Base-by-base conservation (phyloP, 1,140 invertebrate genomes). In the Microplitis mediator region DNA sequence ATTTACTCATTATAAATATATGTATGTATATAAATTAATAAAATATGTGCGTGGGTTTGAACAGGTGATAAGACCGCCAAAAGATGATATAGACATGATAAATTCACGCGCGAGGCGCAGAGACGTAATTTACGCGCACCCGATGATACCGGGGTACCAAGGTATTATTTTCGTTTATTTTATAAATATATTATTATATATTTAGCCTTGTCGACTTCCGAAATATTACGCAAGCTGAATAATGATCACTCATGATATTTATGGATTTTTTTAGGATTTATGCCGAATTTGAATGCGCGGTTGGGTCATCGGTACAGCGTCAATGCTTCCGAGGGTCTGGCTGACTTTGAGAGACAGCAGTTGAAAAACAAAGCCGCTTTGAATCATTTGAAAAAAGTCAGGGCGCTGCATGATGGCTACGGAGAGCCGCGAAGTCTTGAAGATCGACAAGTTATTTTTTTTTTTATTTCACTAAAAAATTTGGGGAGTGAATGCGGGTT, bases 131-230 rank as follows among this genome's bases (percentile, higher is more conserved):
- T 93, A 92, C 80, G 88, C 88, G 65, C 90, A 93, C 86, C 92
- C 92, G 2, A 90, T 92, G 77, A 85, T 92, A 66, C 91, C 92
- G 5, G 90, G 91, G 61, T 93, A 93, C 81, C 90, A 91, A 81
- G 92, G 91, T 91, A 83, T 36, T 31, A 16, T 14, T 34, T 64
- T n/a, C 8, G 36, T 32, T 32, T 9, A 34, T 63, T 34, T 6
- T 9, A 45, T 50, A 45, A 51, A 4, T 31, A 6, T n/a, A 1
- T 23, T n/a, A n/a, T 16, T 3, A 67, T 52, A 67, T 56, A n/a
- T 34, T 6, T 60, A 36, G 51, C 35, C 34, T 65, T 58, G 14
- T 9, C 14, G 14, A 56, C 67, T 69, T 35, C 13, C 16, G 52
- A 63, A 69, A 69, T 65, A 63, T 34, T 61, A 36, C 16, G 11